Percentiles rank a stretch among this genome's conserved stretches.
phyloP scores from a whole-genome alignment of 2,797 vertebrate genomes.

The Pseudochaenichthys georgianus region DNA sequence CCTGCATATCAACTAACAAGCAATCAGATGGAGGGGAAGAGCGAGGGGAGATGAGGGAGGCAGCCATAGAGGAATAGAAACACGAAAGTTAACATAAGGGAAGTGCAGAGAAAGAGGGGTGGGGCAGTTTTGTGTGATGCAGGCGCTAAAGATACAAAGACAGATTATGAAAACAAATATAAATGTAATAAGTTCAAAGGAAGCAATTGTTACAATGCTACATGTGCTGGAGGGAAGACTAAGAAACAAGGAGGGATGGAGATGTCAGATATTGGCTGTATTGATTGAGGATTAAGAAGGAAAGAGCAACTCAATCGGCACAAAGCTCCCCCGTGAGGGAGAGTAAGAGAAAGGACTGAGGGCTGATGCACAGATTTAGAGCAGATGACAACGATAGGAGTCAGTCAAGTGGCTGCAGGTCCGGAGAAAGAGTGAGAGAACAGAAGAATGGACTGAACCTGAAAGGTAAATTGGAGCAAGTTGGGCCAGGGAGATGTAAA shows the following conservation, averaged over 20 bases:
- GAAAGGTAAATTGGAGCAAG: background rate
- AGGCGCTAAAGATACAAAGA: conserved; percentile 23
- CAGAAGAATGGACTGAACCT: background rate
- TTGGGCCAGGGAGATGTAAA: background rate
- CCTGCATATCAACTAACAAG: conserved; percentile 82
- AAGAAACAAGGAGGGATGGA: conserved; percentile 28
- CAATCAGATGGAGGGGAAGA: conserved; percentile 73
- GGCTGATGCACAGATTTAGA: conserved; percentile 39
- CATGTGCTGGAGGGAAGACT: conserved; percentile 2
- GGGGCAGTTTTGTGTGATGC: conserved; percentile 24
- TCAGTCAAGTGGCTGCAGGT: conserved; percentile 28
- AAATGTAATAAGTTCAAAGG: background rate
- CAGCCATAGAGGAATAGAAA: conserved; percentile 49
- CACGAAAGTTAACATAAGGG: conserved; percentile 52
- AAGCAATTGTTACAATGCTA: conserved; percentile 16
- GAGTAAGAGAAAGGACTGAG: conserved; percentile 10
- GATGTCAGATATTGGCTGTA: background rate
- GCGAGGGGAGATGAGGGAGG: conserved; percentile 39
- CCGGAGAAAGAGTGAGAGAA: conserved; percentile 3
- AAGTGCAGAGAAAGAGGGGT: conserved; percentile 42
- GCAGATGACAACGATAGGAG: conserved; percentile 38
- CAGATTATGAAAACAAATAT: background rate
- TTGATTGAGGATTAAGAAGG: conserved; percentile 4
- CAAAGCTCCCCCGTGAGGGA: conserved; percentile 19
- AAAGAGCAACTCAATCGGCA: conserved; percentile 22